These are phyloP conservation scores for Empis livida DNA, from an alignment of 2,888 invertebrate genomes.

Conservation along the genomic window DNA sequence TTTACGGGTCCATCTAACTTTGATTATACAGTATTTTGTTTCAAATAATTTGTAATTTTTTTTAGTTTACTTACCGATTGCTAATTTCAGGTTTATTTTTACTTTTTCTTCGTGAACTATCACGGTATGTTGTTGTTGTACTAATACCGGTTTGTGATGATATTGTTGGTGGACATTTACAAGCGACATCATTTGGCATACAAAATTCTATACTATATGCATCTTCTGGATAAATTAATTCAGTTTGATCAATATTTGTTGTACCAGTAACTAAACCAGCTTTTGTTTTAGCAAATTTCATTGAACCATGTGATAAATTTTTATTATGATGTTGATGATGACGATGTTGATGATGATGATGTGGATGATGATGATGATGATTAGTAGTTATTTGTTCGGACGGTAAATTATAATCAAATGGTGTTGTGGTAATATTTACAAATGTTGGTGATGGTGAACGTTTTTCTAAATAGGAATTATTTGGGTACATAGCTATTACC, in stretches of 20 bases:
- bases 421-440: background rate
- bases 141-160: background rate
- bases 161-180: background rate
- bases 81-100: background rate
- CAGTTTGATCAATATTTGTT: constrained; percentile 1
- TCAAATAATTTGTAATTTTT: background rate
- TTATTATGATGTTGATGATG: background rate
- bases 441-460: constrained; percentile 1
- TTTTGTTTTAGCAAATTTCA: constrained; percentile 1
- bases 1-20: constrained; percentile 36
- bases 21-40: constrained; percentile 1
- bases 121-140: background rate
- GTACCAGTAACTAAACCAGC: background rate
- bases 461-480: background rate
- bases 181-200: constrained; percentile 4
- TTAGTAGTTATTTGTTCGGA: background rate
- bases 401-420: background rate
- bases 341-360: background rate
- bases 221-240: constrained; percentile 9
- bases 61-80: background rate
- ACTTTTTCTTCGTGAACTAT: background rate
- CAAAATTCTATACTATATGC: constrained; percentile 9
- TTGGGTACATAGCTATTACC: background rate
- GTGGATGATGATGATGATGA: background rate
- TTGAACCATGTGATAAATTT: background rate